Base-by-base conservation (phyloP, 2,113 vertebrate genomes). In the Aspiorhynchus laticeps region DNA sequence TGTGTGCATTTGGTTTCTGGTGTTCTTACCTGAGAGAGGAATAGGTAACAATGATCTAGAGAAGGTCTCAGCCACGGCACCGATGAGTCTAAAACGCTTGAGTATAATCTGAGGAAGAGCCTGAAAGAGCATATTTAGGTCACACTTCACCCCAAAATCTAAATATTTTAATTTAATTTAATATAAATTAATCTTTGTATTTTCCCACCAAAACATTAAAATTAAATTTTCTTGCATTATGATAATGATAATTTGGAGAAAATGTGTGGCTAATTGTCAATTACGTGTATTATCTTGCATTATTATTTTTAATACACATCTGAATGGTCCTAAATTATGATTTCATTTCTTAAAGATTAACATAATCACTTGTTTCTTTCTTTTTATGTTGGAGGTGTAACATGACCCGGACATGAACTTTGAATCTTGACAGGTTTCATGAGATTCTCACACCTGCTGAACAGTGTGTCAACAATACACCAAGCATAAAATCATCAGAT, bases 41-140 rank as follows among this genome's bases (percentile, higher is more conserved):
- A 95, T 61, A 5, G 95, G 92, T 56, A 94, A 73, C 19, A 94
- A 38, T 2, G 90, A 89, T 89, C 91, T 93, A 19, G 86, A 91
- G 80, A 95, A 89, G 19, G 48, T 87, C 88, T 86, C 90, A 59
- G 91, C 9, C 2, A 69, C 0, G 67, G 63, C 1, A 28, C 77
- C 92, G 14, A 51, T 5, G 48, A 51, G 48, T 17, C 48, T 51
- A n/a, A 93, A 89, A 21, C 83, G 86, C 31, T 87, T 87, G 7
- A 94, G 86, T 1, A 92, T 41, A 78, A 95, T 91, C 90, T 94
- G 92, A 88, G 95, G 95, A 85, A 95, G 88, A 38, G 91, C 91
- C 95, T 95, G 59, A 90, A 90, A 83, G n/a, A 5, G 6, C 0
- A 36, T 19, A 33, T 69, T 12, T 1, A 38, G 38, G 7, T 38